phyloP scores from a whole-genome alignment of 2,888 invertebrate genomes.

The Tipula helvola region DNA sequence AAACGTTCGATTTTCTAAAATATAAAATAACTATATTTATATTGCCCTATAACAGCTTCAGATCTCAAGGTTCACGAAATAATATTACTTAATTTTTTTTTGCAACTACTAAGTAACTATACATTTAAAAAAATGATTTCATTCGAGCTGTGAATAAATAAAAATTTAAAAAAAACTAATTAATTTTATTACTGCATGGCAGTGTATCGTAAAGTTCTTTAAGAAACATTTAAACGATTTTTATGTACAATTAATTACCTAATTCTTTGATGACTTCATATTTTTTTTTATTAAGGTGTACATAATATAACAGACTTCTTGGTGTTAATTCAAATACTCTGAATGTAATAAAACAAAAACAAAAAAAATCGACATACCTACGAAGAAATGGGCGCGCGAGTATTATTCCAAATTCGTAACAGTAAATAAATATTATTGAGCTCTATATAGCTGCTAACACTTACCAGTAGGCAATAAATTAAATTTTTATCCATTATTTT shows the following conservation, averaged over 20 bases:
- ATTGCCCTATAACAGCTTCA: no score
- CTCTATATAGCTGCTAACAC: neutral
- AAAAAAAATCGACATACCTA: neutral
- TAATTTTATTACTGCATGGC: neutral
- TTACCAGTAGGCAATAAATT: neutral
- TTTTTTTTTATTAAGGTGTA: neutral
- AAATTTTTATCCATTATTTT: neutral
- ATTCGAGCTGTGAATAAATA: no score
- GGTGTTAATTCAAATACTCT: no score
- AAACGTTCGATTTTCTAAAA: no score
- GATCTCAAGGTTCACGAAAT: no score
- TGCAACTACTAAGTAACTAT: no score
- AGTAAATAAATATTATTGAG: neutral
- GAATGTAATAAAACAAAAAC: no score
- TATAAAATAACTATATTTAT: no score
- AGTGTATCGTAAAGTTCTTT: neutral
- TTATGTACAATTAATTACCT: neutral
- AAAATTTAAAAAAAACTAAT: neutral
- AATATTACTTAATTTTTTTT: no score
- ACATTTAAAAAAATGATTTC: no score
- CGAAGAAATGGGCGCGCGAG: neutral
- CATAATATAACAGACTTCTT: neutral
- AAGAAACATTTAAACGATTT: neutral
- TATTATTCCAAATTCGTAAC: neutral
- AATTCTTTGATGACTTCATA: neutral